phyloP scores from a whole-genome alignment of 2,113 vertebrate genomes.

The Platysternon megacephalum region DNA sequence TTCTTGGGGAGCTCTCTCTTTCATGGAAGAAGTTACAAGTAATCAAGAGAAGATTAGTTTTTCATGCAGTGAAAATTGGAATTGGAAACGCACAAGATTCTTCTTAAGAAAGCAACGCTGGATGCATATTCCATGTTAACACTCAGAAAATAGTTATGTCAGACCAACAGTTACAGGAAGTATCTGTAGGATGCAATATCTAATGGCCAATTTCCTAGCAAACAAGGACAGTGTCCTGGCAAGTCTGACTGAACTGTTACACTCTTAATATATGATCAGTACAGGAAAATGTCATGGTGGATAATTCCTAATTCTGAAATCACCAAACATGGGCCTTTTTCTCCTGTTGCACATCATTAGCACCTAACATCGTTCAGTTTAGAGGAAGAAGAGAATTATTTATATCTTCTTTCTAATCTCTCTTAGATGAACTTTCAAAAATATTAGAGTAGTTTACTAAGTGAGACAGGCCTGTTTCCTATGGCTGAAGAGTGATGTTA shows the following conservation, averaged over 20 bases:
- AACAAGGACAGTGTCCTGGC: neutral
- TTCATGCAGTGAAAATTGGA: neutral
- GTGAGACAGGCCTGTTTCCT: neutral
- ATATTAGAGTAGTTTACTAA: neutral
- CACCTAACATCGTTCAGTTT: neutral
- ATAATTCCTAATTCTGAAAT: neutral
- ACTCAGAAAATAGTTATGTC: neutral
- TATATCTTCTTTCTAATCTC: neutral
- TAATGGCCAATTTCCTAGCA: neutral
- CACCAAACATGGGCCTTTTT: neutral
- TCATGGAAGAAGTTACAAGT: neutral
- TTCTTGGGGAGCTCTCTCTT: slow-evolving; percentile 8
- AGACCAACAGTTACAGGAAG: neutral
- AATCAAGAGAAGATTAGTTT: neutral
- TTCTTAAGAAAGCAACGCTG: neutral
- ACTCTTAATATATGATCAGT: neutral
- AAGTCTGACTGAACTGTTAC: neutral
- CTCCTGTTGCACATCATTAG: neutral
- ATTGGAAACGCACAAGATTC: neutral
- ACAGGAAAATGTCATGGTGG: neutral
- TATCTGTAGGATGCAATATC: neutral
- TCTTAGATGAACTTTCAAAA: neutral
- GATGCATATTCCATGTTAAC: accelerated
- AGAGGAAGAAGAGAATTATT: neutral
- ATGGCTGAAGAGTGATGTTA: neutral